phyloP scores from a whole-genome alignment of 2,113 vertebrate species.

The Ammodramus savannarum region DNA sequence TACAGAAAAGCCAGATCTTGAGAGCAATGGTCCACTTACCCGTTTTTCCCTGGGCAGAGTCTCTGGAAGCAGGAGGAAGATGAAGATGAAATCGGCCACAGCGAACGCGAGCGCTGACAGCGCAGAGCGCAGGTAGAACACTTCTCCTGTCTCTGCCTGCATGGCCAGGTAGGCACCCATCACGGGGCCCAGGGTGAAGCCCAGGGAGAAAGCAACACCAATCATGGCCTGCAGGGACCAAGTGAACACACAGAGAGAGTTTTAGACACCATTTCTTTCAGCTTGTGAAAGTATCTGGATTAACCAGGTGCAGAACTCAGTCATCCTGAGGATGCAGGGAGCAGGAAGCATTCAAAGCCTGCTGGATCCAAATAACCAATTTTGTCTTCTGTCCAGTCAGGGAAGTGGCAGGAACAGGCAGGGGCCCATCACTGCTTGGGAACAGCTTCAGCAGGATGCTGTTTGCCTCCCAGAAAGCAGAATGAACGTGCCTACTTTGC shows the following conservation, averaged over 20 bases:
- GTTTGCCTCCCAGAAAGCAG: neutral
- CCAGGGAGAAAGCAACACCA: slow-evolving; percentile 92
- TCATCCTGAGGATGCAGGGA: neutral
- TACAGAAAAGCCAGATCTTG: neutral
- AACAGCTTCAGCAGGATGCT: neutral
- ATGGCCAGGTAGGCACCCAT: slow-evolving; percentile 88
- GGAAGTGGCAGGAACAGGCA: neutral
- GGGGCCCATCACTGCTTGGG: neutral
- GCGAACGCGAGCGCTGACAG: slow-evolving; percentile 83
- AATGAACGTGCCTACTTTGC: neutral
- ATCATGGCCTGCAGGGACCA: slow-evolving; percentile 84
- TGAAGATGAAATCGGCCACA: slow-evolving; percentile 80
- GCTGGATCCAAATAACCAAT: neutral
- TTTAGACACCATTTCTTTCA: neutral
- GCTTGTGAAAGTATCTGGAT: neutral
- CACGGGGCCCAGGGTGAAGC: slow-evolving; percentile 92
- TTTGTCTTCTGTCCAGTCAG: neutral
- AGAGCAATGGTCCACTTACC: slow-evolving; percentile 61
- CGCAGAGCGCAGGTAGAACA: slow-evolving; percentile 81
- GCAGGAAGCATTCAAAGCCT: neutral
- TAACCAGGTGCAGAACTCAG: neutral
- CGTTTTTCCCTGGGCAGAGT: slow-evolving; percentile 82
- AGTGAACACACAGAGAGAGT: neutral
- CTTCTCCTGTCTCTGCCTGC: slow-evolving; percentile 61
- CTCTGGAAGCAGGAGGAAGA: slow-evolving; percentile 88